These are phyloP conservation scores for Cassiopea andromeda DNA, from an alignment of 30 jellyfish, hydroid and myxozoan species.

Conservation along the genomic window DNA sequence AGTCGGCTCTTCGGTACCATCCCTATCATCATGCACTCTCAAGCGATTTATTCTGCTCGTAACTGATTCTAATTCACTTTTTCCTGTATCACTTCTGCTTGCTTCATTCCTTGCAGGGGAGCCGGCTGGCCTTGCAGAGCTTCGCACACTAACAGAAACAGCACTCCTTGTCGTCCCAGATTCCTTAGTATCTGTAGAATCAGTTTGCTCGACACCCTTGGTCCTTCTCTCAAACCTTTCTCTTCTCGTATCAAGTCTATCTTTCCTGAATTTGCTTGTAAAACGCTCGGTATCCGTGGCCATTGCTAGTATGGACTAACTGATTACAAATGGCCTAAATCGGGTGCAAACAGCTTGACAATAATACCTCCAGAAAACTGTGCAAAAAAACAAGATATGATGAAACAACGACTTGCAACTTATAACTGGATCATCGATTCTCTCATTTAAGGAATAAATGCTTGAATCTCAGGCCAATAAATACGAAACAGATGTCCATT, in stretches of 20 bases:
- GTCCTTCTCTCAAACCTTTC: slow-evolving; percentile 74
- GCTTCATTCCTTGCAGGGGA: slow-evolving; percentile 31
- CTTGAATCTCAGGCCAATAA: slow-evolving; percentile 1
- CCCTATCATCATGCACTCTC: slow-evolving; percentile 71
- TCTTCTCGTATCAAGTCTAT: slow-evolving; percentile 43
- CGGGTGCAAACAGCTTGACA: slow-evolving; percentile 20
- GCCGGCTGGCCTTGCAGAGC: slow-evolving; percentile 56
- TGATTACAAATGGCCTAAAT: slow-evolving; percentile 9
- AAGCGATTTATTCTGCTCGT: slow-evolving; percentile 73
- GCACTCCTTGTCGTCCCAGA: slow-evolving; percentile 14
- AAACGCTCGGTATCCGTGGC: slow-evolving; percentile 69
- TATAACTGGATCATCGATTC: not conserved
- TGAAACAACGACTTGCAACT: slow-evolving; percentile 1
- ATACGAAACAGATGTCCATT: slow-evolving; percentile 67
- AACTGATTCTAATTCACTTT: slow-evolving; percentile 69
- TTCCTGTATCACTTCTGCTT: slow-evolving; percentile 47
- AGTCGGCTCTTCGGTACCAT: slow-evolving; percentile 46
- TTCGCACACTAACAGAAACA: slow-evolving; percentile 30
- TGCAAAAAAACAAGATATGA: not conserved
- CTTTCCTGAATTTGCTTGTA: slow-evolving; percentile 68
- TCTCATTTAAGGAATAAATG: slow-evolving; percentile 18
- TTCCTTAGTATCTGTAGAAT: slow-evolving; percentile 22
- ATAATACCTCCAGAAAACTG: not conserved
- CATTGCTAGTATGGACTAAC: not conserved
- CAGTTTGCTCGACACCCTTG: slow-evolving; percentile 51